A percentile compares a stretch with the other conserved stretches of the same genome.
These are phyloP conservation scores for Oligia strigilis DNA, from an alignment of 2,888 invertebrate species.

Conservation along the genomic window DNA sequence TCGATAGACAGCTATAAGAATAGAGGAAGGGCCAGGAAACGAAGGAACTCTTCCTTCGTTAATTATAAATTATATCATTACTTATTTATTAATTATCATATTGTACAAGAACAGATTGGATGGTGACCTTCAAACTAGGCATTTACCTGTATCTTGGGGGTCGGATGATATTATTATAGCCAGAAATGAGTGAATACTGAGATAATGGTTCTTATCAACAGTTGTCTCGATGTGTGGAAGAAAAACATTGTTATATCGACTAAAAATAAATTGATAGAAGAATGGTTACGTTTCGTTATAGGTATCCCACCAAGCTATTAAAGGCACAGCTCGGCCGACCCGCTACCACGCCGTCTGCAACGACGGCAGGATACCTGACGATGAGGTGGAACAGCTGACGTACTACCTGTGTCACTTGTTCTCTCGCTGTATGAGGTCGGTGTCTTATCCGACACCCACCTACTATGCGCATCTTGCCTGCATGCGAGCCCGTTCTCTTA, in stretches of 20 bases:
- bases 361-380: constrained; percentile 92
- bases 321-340: constrained; percentile 96
- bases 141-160: not conserved
- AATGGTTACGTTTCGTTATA: constrained; percentile 56
- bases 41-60: not conserved
- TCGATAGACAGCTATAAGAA: not conserved
- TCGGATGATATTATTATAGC: not conserved
- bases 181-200: not conserved
- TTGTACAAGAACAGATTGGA: not conserved
- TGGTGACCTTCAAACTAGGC: not conserved
- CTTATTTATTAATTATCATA: not conserved
- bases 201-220: not conserved
- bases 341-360: constrained; percentile 96
- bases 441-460: constrained; percentile 96
- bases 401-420: constrained; percentile 97
- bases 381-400: constrained; percentile 94
- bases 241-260: not conserved
- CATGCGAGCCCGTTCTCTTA: constrained; percentile 91
- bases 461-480: constrained; percentile 97
- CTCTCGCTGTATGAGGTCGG: constrained; percentile 95
- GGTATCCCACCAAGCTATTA: constrained; percentile 92
- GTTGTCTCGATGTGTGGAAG: not conserved
- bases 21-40: not conserved
- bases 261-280: not conserved
- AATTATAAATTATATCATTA: too few relatives aligned